phyloP scores from a whole-genome alignment of 2,113 vertebrate species.

The Ctenomys sociabilis region DNA sequence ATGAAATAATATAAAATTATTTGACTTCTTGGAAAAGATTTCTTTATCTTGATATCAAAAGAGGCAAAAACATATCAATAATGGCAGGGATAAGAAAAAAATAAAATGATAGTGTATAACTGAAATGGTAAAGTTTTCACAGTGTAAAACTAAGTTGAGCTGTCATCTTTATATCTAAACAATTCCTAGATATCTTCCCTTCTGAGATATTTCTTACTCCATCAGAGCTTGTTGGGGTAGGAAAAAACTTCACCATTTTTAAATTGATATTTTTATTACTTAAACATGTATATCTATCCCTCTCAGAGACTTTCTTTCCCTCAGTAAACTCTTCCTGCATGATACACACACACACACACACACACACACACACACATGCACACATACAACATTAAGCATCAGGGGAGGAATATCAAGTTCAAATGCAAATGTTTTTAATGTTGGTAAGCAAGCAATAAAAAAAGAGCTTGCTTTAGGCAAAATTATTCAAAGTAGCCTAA shows the following conservation, averaged over 20 bases:
- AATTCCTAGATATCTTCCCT: neutral
- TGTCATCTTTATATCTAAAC: neutral
- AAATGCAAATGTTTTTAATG: neutral
- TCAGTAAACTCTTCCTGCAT: neutral
- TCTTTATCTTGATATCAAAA: conserved; percentile 27
- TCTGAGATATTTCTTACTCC: neutral
- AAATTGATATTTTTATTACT: neutral
- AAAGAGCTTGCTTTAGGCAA: conserved; percentile 5
- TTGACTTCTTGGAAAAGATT: conserved; percentile 36
- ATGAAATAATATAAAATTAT: neutral
- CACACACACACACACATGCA: too few relatives aligned
- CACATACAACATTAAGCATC: too few relatives aligned
- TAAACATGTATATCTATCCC: neutral
- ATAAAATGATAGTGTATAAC: neutral
- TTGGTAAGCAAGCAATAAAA: conserved; percentile 46
- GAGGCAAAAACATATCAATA: neutral
- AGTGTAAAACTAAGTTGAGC: neutral
- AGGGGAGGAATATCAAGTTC: neutral
- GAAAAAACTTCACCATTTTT: neutral
- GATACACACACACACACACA: neutral
- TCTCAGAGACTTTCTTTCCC: neutral
- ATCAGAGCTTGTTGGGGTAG: neutral
- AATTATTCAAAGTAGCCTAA: conserved; percentile 23
- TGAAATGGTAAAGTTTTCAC: conserved; percentile 3
- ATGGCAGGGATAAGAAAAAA: neutral